Percentiles rank a stretch among this genome's conserved stretches.
phyloP scores from a whole-genome alignment of 2,113 vertebrate genomes.

The Girardinichthys multiradiatus region DNA sequence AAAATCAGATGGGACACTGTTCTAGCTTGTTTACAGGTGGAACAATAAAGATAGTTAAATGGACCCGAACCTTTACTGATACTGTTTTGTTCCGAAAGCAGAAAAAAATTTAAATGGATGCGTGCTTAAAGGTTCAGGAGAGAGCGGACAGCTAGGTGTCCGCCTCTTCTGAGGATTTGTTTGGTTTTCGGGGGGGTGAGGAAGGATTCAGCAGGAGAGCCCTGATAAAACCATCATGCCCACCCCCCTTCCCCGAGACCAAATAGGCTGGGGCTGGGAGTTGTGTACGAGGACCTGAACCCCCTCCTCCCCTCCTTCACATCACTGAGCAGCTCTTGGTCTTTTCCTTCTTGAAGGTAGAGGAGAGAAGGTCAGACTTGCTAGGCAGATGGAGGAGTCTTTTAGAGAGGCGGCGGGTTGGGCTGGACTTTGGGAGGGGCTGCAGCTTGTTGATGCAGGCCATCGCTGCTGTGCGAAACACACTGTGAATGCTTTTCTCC shows the following conservation, averaged over 20 bases:
- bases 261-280: constrained; percentile 68
- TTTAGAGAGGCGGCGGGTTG: constrained; percentile 89
- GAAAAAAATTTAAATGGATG: constrained; percentile 64
- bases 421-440: constrained; percentile 82
- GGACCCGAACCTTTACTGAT: constrained; percentile 63
- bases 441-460: constrained; percentile 88
- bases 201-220: constrained; percentile 76
- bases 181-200: constrained; percentile 75
- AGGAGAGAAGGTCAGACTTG: constrained; percentile 91
- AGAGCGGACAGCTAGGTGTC: constrained; percentile 77
- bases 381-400: constrained; percentile 93
- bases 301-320: constrained; percentile 82
- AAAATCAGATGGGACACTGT: constrained; percentile 63
- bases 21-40: constrained; percentile 65
- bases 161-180: constrained; percentile 76
- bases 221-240: constrained; percentile 78
- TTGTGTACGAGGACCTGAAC: constrained; percentile 54
- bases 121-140: constrained; percentile 79
- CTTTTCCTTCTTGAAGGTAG: constrained; percentile 95
- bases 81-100: constrained; percentile 59
- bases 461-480: constrained; percentile 89
- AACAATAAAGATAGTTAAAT: constrained; percentile 46
- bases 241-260: constrained; percentile 78
- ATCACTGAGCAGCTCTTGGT: constrained; percentile 95
- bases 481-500: constrained; percentile 94